Evolutionary conservation across 1,140 invertebrate genomes (phyloP), one percentile per base, ranked within the genome.

Genomic region (Thaumatotibia leucotreta): DNA sequence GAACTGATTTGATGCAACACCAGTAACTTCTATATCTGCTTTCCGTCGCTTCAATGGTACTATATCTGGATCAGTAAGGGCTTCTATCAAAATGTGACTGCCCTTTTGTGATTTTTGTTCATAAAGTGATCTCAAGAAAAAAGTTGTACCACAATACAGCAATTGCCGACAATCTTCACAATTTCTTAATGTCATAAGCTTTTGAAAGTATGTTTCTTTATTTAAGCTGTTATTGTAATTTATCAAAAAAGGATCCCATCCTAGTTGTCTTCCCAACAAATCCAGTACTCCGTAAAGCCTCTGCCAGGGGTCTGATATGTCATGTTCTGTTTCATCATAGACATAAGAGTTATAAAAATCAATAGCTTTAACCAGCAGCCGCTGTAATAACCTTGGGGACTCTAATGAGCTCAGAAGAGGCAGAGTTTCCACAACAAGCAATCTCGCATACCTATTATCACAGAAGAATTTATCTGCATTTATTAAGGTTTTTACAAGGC

Each of bases 281-380:
- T 95, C 94, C 2, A 97, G 88, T 17, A 97, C 93, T 69, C 94
- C 92, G 82, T 96, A 97, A 11, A 97, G 91, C 71, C 94, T 94
- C 58, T 94, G 93, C 96, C 96, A 97, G n/a, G 95, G 94, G 75
- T 96, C 93, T 64, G 92, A 88, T 27, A 95, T 94, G 76, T 95
- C 94, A 76, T 92, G 91, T 72, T 94, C 94, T 72, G 87, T 92
- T 32, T 95, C 93, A 74, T 94, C 92, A 79, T 93, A 92, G 39
- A 94, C 91, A 75, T 93, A 94, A n/a, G 92, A 92, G 66, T 94
- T 91, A 70, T 94, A 94, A 79, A 93, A 94, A 84, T 94, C 93
- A 33, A 94, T 92, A 11, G 93, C 93, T 86, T 93, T 93, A 33
- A 92, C 74, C 27, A 92, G 85, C 70, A 96, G 89, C 67, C 94